Evolutionary conservation across 2,113 vertebrate genomes (phyloP).

Genomic region (Prolemur simus): DNA sequence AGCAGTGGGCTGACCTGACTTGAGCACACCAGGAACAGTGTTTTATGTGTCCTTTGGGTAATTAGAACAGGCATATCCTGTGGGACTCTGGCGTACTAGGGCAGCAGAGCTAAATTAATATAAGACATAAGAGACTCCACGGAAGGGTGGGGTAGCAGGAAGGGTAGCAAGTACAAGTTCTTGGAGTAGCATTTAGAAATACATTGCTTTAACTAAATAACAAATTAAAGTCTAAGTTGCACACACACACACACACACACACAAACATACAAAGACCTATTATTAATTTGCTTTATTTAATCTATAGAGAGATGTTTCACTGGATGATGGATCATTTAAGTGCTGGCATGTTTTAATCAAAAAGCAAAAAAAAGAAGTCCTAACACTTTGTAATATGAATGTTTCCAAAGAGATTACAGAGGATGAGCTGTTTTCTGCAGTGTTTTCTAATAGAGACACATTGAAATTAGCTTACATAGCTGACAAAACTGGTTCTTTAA

Average conservation of each 20-base stretch:
- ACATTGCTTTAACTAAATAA: neutral
- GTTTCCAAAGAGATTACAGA: neutral
- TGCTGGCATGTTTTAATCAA: neutral
- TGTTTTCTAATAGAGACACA: neutral
- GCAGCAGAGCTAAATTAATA: neutral
- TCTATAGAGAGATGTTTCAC: neutral
- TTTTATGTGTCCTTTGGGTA: neutral
- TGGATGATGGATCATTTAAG: neutral
- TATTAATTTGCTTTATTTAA: neutral
- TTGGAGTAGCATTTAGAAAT: neutral
- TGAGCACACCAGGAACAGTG: fast-evolving
- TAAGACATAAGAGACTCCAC: neutral
- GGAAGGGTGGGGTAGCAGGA: neutral
- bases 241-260: neutral
- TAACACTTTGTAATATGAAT: neutral
- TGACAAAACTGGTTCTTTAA: neutral
- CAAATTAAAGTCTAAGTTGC: neutral
- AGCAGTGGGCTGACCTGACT: neutral
- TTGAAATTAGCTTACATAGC: neutral
- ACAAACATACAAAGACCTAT: neutral
- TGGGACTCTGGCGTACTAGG: neutral
- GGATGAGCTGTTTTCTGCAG: neutral
- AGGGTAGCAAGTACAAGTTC: neutral
- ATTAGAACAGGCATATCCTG: no score
- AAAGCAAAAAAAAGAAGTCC: neutral